Evolutionary conservation across 2,888 invertebrate genomes (phyloP).

Genomic region (Cryptus armator): DNA sequence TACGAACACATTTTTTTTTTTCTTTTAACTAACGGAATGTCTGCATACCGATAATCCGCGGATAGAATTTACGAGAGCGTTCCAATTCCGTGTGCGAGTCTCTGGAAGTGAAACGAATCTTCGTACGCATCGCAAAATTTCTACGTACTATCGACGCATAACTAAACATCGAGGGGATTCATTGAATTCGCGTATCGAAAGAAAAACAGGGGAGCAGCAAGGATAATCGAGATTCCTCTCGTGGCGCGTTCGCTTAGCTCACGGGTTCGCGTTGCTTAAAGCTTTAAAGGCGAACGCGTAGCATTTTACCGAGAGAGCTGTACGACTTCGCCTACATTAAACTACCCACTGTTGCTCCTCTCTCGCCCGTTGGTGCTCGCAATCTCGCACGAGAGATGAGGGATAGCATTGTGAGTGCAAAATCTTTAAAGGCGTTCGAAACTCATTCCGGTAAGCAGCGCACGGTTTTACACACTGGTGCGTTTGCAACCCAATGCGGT

Average conservation of each 20-base stretch:
- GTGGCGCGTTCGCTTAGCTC: conserved; percentile 14
- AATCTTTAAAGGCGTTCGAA: conserved; percentile 73
- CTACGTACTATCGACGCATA: conserved; percentile 29
- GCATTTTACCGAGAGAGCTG: neutral
- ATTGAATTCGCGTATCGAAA: conserved; percentile 46
- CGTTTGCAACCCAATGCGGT: conserved; percentile 57
- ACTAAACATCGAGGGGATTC: conserved; percentile 17
- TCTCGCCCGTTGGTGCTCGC: conserved; percentile 10
- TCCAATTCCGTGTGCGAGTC: neutral
- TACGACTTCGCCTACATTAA: conserved; percentile 43
- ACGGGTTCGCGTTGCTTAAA: conserved; percentile 27
- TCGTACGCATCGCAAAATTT: neutral
- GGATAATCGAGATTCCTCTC: conserved; percentile 53
- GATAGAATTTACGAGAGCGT: neutral
- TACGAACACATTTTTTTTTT: neutral
- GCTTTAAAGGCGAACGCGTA: conserved; percentile 51
- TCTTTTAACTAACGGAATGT: neutral
- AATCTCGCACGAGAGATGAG: conserved; percentile 72
- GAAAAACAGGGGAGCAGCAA: conserved; percentile 32
- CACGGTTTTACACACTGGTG: conserved; percentile 32
- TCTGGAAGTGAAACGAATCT: conserved; percentile 9
- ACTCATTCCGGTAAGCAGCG: conserved; percentile 59
- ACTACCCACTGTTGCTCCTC: conserved; percentile 13
- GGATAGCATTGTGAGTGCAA: conserved; percentile 77
- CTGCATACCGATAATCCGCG: neutral